These are phyloP conservation scores for Picathartes gymnocephalus DNA, from an alignment of 2,113 vertebrate genomes.

Conservation along the genomic window DNA sequence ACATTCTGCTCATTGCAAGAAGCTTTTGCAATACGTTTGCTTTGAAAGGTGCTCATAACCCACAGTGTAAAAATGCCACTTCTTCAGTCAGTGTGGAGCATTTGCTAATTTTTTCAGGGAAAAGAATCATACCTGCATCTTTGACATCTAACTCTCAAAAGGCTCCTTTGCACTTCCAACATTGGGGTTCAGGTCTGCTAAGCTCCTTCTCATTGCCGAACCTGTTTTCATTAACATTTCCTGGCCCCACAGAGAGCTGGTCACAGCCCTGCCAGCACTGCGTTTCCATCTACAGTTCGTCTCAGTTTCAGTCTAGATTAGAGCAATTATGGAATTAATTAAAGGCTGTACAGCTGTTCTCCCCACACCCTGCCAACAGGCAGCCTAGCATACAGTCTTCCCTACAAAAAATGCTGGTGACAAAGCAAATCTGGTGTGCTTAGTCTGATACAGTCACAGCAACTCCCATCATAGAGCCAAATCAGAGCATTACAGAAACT, in stretches of 20 bases:
- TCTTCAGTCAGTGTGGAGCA: not conserved
- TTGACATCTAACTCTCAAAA: not conserved
- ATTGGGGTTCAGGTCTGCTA: not conserved
- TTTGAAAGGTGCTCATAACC: not conserved
- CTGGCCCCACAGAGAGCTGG: not conserved
- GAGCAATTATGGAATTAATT: slow-evolving; percentile 44
- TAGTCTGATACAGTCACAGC: not conserved
- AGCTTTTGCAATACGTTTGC: not conserved
- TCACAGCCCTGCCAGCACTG: not conserved
- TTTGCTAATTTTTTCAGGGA: not conserved
- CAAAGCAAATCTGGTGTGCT: not conserved
- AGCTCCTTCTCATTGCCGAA: not conserved
- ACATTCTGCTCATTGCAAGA: not conserved
- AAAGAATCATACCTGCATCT: not conserved
- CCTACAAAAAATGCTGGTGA: not conserved
- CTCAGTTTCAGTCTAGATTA: slow-evolving; percentile 7
- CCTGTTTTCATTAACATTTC: not conserved
- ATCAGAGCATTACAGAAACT: not conserved
- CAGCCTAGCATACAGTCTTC: not conserved
- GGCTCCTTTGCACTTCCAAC: not conserved
- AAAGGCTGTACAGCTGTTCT: slow-evolving; percentile 21
- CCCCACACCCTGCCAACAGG: not conserved
- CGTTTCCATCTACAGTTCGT: not conserved
- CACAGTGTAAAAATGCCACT: not conserved
- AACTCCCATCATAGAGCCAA: not conserved